Evolutionary conservation across 1,140 invertebrate species (phyloP).

Genomic region (Drosophila erecta): DNA sequence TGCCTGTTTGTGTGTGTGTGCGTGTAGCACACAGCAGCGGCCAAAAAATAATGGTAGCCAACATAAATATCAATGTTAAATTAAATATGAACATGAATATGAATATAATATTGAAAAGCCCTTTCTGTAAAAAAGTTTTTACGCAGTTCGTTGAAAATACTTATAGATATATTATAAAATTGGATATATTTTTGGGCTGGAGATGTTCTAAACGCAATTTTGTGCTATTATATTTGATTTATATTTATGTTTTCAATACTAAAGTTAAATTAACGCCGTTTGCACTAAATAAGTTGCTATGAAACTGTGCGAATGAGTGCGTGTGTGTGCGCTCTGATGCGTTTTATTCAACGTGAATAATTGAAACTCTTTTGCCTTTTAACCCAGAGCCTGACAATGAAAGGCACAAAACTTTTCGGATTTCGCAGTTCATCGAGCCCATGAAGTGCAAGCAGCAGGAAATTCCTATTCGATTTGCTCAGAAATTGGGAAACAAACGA

Average conservation of each 20-base stretch:
- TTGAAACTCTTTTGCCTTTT: conserved; percentile 43
- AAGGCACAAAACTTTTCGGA: conserved; percentile 3
- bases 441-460: conserved; percentile 22
- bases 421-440: conserved; percentile 31
- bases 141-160: no score
- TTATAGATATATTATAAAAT: no score
- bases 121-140: no score
- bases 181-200: no score
- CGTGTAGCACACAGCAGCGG: background rate
- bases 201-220: no score
- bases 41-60: background rate
- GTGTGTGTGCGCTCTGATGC: conserved; percentile 43
- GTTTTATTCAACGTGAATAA: conserved; percentile 76
- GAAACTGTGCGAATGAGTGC: conserved; percentile 1
- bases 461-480: conserved; percentile 25
- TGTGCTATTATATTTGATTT: no score
- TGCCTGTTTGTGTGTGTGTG: background rate
- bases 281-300: background rate
- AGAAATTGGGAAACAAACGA: background rate
- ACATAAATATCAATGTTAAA: background rate
- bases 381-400: conserved; percentile 17
- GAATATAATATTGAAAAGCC: no score
- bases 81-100: no score
- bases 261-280: no score
- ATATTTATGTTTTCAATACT: no score